Evolutionary conservation across 2,888 invertebrate species (phyloP).

Genomic region (Agelastica alni): DNA sequence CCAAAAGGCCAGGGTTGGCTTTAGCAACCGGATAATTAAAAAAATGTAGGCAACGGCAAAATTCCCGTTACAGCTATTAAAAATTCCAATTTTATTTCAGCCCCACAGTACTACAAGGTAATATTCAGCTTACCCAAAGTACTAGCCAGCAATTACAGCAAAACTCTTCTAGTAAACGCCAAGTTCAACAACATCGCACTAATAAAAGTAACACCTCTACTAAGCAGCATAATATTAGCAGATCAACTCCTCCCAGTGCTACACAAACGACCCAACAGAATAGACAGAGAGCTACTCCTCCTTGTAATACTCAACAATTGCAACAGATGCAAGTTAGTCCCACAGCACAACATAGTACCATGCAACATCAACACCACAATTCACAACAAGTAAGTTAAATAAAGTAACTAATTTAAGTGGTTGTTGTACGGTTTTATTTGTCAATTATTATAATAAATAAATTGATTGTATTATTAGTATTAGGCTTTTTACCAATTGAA

Average conservation of each 20-base stretch:
- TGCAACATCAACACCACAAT: constrained; percentile 52
- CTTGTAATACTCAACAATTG: constrained; percentile 48
- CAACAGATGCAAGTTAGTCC: constrained; percentile 53
- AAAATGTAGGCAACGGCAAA: too few relatives aligned
- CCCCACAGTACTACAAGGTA: constrained; percentile 48
- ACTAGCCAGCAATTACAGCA: constrained; percentile 39
- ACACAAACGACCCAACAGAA: constrained; percentile 38
- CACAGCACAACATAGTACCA: constrained; percentile 43
- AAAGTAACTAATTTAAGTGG: too few relatives aligned
- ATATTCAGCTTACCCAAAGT: constrained; percentile 48
- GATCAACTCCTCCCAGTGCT: constrained; percentile 51
- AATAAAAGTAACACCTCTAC: constrained; percentile 51
- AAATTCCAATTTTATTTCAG: too few relatives aligned
- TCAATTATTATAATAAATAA: too few relatives aligned
- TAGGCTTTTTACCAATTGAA: too few relatives aligned
- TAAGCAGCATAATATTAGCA: constrained; percentile 44
- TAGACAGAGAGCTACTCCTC: constrained; percentile 52
- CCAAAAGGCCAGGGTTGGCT: too few relatives aligned
- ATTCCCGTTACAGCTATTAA: too few relatives aligned
- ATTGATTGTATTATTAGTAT: too few relatives aligned
- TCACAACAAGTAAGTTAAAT: constrained; percentile 44
- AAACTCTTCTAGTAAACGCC: constrained; percentile 50
- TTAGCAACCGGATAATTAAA: too few relatives aligned
- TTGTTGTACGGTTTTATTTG: too few relatives aligned
- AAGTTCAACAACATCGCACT: constrained; percentile 49